Conservation (phyloP, 2,113 vertebrate species). For the Rallus limicola region DNA sequence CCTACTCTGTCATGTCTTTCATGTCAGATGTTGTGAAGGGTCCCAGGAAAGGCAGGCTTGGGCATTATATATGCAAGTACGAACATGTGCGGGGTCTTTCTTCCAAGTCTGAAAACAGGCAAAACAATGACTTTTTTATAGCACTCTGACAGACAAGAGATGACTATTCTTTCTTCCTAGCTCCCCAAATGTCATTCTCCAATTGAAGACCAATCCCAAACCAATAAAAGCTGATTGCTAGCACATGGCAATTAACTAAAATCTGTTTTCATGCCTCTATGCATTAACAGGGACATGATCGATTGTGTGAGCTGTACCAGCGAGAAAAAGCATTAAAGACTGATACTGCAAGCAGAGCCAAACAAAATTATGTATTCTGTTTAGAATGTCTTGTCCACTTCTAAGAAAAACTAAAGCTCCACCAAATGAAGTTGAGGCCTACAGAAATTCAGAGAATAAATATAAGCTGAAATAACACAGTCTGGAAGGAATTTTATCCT, state of each 20-base stretch:
- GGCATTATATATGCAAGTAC: neutral
- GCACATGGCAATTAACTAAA: slow-evolving; percentile 28
- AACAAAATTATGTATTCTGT: neutral
- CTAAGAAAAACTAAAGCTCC: neutral
- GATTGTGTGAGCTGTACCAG: neutral
- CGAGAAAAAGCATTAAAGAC: neutral
- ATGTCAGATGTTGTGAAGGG: neutral
- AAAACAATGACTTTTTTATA: neutral
- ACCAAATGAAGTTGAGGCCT: neutral
- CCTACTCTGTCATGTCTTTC: neutral
- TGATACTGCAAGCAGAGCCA: neutral
- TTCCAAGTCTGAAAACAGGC: neutral
- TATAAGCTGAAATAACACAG: neutral
- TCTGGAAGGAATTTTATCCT: neutral
- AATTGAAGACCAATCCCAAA: slow-evolving; percentile 1
- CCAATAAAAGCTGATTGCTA: slow-evolving; percentile 17
- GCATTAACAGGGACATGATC: neutral
- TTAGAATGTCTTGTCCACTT: neutral
- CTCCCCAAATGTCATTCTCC: slow-evolving; percentile 3
- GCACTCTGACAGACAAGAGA: neutral
- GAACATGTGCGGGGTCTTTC: neutral
- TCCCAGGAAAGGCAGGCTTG: neutral
- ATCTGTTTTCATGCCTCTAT: neutral
- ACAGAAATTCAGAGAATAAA: neutral
- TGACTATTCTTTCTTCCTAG: neutral